phyloP scores from a whole-genome alignment of 2,113 vertebrate genomes.

The Oreochromis spilurus region DNA sequence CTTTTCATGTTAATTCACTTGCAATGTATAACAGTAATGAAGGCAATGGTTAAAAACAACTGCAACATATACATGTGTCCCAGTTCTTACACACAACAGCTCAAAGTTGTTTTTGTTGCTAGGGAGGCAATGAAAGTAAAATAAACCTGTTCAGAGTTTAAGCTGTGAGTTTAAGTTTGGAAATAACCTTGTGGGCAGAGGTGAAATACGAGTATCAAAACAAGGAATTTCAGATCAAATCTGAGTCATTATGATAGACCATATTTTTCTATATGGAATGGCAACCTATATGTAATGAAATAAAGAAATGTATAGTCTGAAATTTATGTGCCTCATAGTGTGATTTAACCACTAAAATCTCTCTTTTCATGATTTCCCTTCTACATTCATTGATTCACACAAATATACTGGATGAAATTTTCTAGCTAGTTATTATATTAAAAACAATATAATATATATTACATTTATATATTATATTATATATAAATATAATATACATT shows the following conservation, averaged over 20 bases:
- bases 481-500: neutral
- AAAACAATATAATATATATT: neutral
- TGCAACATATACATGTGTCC: neutral
- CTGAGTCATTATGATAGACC: neutral
- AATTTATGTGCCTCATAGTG: neutral
- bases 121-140: neutral
- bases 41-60: neutral
- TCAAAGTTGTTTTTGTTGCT: neutral
- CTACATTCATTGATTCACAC: neutral
- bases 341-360: neutral
- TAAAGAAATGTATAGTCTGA: neutral
- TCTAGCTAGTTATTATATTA: neutral
- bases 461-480: neutral
- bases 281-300: neutral
- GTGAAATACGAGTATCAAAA: neutral
- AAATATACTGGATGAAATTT: neutral
- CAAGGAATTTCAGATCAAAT: neutral
- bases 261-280: neutral
- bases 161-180: neutral
- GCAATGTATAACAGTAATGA: neutral
- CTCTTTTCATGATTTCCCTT: neutral
- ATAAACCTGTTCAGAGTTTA: neutral
- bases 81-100: neutral
- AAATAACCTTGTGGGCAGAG: neutral
- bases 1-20: neutral